Conservation (phyloP, 2,888 invertebrate species). For the Melinopterus prodromus region DNA sequence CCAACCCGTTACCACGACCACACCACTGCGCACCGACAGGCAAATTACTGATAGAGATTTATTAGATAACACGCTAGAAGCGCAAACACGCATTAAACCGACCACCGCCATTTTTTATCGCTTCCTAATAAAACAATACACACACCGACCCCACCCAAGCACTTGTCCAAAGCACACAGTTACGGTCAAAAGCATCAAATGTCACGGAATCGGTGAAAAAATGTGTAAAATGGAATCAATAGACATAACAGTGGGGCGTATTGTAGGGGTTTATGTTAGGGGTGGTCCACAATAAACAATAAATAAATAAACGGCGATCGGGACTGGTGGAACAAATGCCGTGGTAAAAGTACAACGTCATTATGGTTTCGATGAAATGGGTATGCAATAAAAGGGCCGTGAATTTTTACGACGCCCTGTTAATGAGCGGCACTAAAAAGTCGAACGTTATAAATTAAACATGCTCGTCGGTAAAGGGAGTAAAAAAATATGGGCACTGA, state of each 20-base stretch:
- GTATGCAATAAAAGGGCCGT: not conserved
- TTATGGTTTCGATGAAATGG: not conserved
- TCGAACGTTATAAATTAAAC: conserved; percentile 4
- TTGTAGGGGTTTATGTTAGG: not conserved
- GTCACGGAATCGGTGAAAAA: not conserved
- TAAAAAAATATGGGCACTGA: not conserved
- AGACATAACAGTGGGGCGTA: not conserved
- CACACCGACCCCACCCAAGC: not conserved
- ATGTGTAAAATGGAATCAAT: not conserved
- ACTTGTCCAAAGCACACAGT: not conserved
- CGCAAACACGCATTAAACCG: not conserved
- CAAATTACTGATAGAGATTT: not conserved
- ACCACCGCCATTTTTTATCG: not conserved
- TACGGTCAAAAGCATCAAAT: not conserved
- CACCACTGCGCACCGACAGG: not conserved
- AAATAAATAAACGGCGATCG: not conserved
- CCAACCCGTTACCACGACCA: not conserved
- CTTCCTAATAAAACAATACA: not conserved
- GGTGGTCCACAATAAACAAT: not conserved
- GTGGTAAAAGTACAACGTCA: not conserved
- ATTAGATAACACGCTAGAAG: not conserved
- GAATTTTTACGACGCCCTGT: not conserved
- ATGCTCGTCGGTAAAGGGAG: not conserved
- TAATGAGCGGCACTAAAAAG: not conserved
- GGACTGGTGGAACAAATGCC: not conserved